Evolutionary conservation across 2,888 invertebrate species (phyloP), one percentile per base, ranked within the genome.

Genomic region (Carterocephalus palaemon): DNA sequence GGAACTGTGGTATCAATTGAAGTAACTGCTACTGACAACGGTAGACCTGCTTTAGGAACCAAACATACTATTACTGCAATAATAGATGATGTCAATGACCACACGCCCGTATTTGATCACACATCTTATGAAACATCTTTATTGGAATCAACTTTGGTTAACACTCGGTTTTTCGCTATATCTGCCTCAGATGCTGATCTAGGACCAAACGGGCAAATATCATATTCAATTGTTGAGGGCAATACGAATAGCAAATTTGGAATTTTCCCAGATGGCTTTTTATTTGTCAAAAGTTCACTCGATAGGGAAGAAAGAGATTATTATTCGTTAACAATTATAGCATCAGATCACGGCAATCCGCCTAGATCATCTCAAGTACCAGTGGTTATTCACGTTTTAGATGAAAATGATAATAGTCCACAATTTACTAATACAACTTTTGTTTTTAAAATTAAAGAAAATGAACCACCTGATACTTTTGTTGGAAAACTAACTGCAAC

Each of bases 351-450:
- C 39, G 97, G 95, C 0, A 83, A 75, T 52, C 96, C 92, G 22
- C 88, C 91, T 26, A 90, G 93, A 66, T 94, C 92, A 38, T 96
- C 97, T 0, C 90, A 93, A 34, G 97, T 96, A 2, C 95, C 96
- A 4, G 93, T 98, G 1, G 95, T 97, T 9, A 93, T 98, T 51
- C 96, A 97, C 67, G 92, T 98, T 12, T 92, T 96, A 50, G 99
- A 98, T 80, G 97, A 98, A 81, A 99, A 99, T 76, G 98, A 99
- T 79, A 97, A 98, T 74, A 91, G 93, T 17, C 99, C 99, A 0
- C 91, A 93, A 69, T 99, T 99, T 77, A 92, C 93, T 2, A 96
- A 98, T 61, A 90, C 92, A 17, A 95, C 95, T 8, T 99, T 98
- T 76, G 92, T 93, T 47, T 97, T 98, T 69, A 94, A 92, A 71